Percentiles rank a stretch among this genome's conserved stretches.
These are phyloP conservation scores for Bombus sibiricus DNA, from an alignment of 1,140 invertebrate genomes.

Conservation along the genomic window DNA sequence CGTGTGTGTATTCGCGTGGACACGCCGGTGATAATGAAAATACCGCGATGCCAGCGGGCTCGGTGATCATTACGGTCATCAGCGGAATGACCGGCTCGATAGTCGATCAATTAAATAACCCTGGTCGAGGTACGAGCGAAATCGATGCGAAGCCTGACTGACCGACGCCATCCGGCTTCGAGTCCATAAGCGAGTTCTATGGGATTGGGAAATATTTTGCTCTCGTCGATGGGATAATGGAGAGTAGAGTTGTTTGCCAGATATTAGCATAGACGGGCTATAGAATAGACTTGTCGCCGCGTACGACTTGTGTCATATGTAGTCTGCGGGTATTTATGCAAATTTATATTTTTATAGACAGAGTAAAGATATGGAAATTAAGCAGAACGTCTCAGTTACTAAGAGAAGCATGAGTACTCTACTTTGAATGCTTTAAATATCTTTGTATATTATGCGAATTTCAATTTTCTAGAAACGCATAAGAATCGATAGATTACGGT, in stretches of 20 bases:
- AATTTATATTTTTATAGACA: no score
- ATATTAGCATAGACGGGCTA: neutral
- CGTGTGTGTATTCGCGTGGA: neutral
- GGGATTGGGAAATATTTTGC: constrained; percentile 8
- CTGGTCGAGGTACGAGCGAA: constrained; percentile 40
- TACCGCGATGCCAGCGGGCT: constrained; percentile 67
- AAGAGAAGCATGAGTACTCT: no score
- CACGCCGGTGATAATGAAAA: constrained; percentile 76
- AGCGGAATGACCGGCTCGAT: constrained; percentile 72
- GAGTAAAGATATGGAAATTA: no score
- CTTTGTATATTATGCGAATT: no score
- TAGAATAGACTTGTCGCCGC: neutral
- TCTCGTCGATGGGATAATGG: neutral
- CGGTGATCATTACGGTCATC: constrained; percentile 70
- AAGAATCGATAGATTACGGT: no score
- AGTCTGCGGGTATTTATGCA: no score
- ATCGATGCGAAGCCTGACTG: constrained; percentile 55
- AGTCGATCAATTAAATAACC: constrained; percentile 74
- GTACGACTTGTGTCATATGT: no score
- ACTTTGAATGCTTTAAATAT: no score
- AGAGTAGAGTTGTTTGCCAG: neutral
- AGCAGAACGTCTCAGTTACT: no score
- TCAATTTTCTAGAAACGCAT: no score
- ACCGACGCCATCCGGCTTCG: constrained; percentile 1
- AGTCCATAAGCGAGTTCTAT: constrained; percentile 32